Percentiles rank a stretch among this genome's conserved stretches.
phyloP scores from a whole-genome alignment of 37 sponge, comb jelly and placozoan species.

The Spongilla lacustris region DNA sequence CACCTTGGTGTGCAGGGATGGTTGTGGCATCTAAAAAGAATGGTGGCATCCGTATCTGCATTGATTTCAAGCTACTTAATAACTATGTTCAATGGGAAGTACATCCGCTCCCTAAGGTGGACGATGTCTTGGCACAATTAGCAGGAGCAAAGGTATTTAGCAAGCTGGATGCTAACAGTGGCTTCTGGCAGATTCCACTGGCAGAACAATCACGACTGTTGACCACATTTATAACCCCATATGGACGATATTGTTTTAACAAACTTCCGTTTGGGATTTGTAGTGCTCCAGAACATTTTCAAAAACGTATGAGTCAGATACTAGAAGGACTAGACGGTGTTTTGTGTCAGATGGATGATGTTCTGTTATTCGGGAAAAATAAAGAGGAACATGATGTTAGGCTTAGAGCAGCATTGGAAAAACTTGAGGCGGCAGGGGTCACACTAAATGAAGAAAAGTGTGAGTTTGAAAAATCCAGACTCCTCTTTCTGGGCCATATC shows the following conservation, averaged over 20 bases:
- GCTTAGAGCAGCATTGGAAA: conserved; percentile 9
- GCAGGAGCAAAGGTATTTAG: conserved; percentile 50
- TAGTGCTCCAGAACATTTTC: conserved; percentile 47
- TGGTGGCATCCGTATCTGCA: conserved; percentile 50
- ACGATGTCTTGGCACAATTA: conserved; percentile 56
- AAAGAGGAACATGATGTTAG: conserved; percentile 32
- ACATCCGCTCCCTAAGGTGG: conserved; percentile 59
- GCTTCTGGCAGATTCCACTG: conserved; percentile 60
- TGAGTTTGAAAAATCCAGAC: conserved; percentile 10
- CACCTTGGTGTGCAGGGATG: conserved; percentile 69
- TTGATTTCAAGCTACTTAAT: conserved; percentile 53
- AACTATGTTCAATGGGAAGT: conserved; percentile 48
- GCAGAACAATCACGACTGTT: conserved; percentile 16
- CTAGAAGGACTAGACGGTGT: conserved; percentile 45
- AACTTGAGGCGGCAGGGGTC: conserved; percentile 31
- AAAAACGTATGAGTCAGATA: conserved; percentile 31
- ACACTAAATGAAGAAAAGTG: conserved; percentile 56
- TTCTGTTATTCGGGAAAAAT: conserved; percentile 21
- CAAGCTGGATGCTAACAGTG: conserved; percentile 62
- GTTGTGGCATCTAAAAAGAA: conserved; percentile 43
- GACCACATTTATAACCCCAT: conserved; percentile 54
- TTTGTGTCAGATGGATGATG: conserved; percentile 37
- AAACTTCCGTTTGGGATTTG: conserved; percentile 46
- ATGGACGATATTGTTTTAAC: conserved; percentile 45
- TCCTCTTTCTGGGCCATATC: conserved; percentile 13